Base-by-base conservation (phyloP, 2,113 vertebrate genomes). In the Petrocephalus microphthalmus region DNA sequence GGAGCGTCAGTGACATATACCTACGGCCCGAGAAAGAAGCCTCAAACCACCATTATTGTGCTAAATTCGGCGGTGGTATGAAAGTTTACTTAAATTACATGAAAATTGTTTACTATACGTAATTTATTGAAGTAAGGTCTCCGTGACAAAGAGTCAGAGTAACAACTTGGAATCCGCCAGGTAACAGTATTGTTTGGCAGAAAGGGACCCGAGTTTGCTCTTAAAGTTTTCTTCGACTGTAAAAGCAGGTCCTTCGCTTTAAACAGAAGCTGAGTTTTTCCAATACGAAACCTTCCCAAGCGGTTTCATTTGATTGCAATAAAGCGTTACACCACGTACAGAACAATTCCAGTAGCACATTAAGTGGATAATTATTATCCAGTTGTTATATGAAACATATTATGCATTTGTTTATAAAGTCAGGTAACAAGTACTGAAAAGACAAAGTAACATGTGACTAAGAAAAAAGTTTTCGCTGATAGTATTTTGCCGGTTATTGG, bases 281-380 rank as follows among this genome's bases (percentile, higher is more conserved):
- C 37, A n/a, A 7, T 56, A 51, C n/a, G 45, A 74, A 29, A 87
- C 81, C 85, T 89, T 47, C 20, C 54, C 67, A 84, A 87, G 82
- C 53, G 6, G 7, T 83, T 54, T 7, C 22, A 53, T 25, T 42
- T 33, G 45, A 29, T 6, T 64, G 47, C 49, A 29, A 54, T 25
- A n/a, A 88, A 78, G 17, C 6, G 37, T 54, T 60, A 86, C 82
- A 88, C 20, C 45, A 49, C 20, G 78, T 11, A 42, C 37, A 33
- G 53, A 88, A 33, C 87, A 87, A 52, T 52, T 49, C 3, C 25
- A 85, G 17, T 20, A 89, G 78, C 56, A 74, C 19, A n/a, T n/a
- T 49, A 86, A 5, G 25, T 51, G 22, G 51, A 25, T 54, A n/a
- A 83, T 83, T 83, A n/a, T 47, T 6, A 47, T 5, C 3, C 56